Conservation (phyloP, 2,797 vertebrate genomes). For the Decapterus maruadsi region DNA sequence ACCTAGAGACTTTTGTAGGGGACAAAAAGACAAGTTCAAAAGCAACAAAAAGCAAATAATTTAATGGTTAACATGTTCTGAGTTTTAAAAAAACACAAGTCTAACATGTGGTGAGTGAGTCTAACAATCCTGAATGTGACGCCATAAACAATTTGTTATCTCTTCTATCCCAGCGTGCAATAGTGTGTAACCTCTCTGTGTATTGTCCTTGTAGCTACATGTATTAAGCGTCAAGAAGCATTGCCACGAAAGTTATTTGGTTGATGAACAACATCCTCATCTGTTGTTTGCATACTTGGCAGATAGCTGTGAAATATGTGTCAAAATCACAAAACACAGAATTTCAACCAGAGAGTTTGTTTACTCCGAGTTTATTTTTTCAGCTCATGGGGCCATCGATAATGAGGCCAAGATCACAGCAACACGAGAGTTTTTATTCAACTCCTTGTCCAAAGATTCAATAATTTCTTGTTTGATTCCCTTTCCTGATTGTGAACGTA, state of each 20-base stretch:
- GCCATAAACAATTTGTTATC: background rate
- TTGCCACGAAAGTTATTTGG: slow-evolving; percentile 17
- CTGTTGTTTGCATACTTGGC: slow-evolving; percentile 58
- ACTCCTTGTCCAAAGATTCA: background rate
- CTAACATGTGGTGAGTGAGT: background rate
- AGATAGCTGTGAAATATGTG: slow-evolving; percentile 30
- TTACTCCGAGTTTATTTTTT: slow-evolving; percentile 47
- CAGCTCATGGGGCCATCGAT: slow-evolving; percentile 13
- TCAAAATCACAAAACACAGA: slow-evolving; percentile 30
- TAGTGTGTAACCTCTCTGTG: background rate
- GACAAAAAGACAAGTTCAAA: background rate
- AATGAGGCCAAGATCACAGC: slow-evolving; percentile 10
- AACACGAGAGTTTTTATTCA: background rate
- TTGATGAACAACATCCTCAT: slow-evolving; percentile 41
- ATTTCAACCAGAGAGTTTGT: slow-evolving; percentile 23
- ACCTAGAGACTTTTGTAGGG: background rate
- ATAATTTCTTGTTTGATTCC: background rate
- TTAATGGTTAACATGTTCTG: background rate
- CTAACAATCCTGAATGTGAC: background rate
- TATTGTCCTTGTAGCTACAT: background rate
- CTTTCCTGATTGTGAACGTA: background rate
- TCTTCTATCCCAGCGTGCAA: background rate
- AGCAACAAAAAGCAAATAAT: background rate
- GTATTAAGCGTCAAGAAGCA: background rate
- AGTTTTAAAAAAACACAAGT: background rate